phyloP scores from a whole-genome alignment of 1,140 invertebrate species.

The Argopecten irradians region DNA sequence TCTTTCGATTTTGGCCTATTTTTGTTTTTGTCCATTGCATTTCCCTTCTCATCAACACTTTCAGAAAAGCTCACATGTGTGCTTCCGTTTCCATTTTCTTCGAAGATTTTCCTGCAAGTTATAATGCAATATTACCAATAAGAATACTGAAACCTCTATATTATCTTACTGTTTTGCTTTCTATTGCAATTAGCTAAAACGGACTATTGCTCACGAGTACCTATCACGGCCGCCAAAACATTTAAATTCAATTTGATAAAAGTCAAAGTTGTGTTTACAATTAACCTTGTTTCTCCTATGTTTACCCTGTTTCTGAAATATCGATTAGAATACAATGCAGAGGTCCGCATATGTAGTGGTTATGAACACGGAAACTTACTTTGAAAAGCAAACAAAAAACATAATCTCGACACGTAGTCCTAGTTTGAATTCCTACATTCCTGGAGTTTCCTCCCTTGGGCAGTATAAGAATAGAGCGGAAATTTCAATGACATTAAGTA shows the following conservation, averaged over 20 bases:
- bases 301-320: not conserved
- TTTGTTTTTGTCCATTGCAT: not conserved
- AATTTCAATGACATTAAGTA: not conserved
- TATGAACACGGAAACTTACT: too few relatives aligned
- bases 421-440: not conserved
- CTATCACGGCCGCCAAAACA: not conserved
- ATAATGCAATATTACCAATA: not conserved
- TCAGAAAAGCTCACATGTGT: conserved; percentile 27
- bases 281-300: not conserved
- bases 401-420: not conserved
- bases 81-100: conserved; percentile 9
- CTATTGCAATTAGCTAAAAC: not conserved
- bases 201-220: not conserved
- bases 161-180: not conserved
- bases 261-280: not conserved
- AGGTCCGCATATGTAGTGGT: too few relatives aligned
- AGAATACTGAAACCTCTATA: not conserved
- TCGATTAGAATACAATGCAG: too few relatives aligned
- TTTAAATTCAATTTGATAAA: not conserved
- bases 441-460: not conserved
- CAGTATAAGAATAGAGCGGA: too few relatives aligned
- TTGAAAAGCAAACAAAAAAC: too few relatives aligned
- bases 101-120: conserved; percentile 27
- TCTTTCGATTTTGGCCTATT: conserved; percentile 13
- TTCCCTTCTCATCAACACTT: conserved; percentile 2